Conservation (phyloP, 92 coral and sea anemone genomes). For the Zoanthus sociatus region DNA sequence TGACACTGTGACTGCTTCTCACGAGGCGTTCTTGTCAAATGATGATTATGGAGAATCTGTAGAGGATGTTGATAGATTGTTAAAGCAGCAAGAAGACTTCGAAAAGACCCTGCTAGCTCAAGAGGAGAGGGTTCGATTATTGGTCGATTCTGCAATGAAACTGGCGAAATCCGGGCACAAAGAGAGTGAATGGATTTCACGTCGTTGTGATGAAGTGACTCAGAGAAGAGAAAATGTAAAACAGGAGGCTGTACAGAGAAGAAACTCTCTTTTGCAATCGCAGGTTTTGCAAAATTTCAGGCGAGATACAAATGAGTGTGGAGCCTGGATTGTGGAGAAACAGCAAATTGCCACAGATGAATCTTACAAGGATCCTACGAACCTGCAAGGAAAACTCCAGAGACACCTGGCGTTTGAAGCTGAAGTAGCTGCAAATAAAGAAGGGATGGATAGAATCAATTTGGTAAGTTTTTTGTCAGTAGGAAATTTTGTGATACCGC, state of each 20-base stretch:
- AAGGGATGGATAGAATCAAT: constrained; percentile 81
- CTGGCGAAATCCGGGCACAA: constrained; percentile 78
- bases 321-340: constrained; percentile 92
- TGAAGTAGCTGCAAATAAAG: constrained; percentile 92
- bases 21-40: constrained; percentile 84
- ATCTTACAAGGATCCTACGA: constrained; percentile 86
- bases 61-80: constrained; percentile 87
- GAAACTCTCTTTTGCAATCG: constrained; percentile 68
- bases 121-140: constrained; percentile 76
- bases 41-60: constrained; percentile 92
- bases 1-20: constrained; percentile 90
- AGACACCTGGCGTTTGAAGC: constrained; percentile 99
- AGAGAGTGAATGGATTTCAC: constrained; percentile 80
- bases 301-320: constrained; percentile 93
- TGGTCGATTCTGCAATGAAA: constrained; percentile 79
- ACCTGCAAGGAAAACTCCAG: constrained; percentile 83
- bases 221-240: constrained; percentile 82
- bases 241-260: constrained; percentile 70
- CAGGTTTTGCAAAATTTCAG: constrained; percentile 84
- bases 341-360: constrained; percentile 89
- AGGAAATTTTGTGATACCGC: not conserved
- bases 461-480: constrained; percentile 58
- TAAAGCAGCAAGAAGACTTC: constrained; percentile 90
- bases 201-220: constrained; percentile 80
- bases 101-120: constrained; percentile 93